Conservation (phyloP, 1,140 invertebrate species). For the Pararge aegeria region DNA sequence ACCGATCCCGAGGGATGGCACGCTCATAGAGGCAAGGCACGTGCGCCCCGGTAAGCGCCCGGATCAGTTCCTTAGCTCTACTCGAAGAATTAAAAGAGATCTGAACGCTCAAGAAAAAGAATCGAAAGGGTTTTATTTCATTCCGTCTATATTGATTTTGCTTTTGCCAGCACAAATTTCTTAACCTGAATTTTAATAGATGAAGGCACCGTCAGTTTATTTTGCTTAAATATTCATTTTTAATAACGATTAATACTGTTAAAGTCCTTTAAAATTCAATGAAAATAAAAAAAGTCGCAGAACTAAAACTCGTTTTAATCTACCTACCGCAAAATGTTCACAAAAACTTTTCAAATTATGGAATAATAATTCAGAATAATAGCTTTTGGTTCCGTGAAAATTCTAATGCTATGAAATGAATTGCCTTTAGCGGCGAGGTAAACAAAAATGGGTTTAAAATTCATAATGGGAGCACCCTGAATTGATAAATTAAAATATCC, state of each 20-base stretch:
- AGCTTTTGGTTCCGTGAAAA: conserved; percentile 36
- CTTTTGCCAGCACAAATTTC: background rate
- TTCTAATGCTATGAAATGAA: conserved; percentile 37
- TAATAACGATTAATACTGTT: too few relatives aligned
- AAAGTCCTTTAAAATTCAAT: conserved; percentile 1
- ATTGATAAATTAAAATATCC: conserved; percentile 12
- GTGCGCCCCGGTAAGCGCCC: conserved; percentile 30
- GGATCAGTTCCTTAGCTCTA: conserved; percentile 39
- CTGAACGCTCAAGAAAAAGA: conserved; percentile 25
- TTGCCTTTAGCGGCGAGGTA: conserved; percentile 21
- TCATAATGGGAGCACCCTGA: conserved; percentile 16
- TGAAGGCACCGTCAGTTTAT: too few relatives aligned
- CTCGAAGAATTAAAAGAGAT: conserved; percentile 40
- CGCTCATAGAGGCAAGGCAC: conserved; percentile 33
- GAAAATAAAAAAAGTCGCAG: conserved; percentile 12
- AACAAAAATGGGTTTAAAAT: conserved; percentile 32
- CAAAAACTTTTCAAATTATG: conserved; percentile 45
- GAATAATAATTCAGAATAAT: conserved; percentile 45
- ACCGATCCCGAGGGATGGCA: conserved; percentile 33
- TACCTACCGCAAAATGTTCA: conserved; percentile 7
- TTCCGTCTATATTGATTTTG: conserved; percentile 14
- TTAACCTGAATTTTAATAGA: background rate
- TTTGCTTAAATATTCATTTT: too few relatives aligned
- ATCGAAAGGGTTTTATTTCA: conserved; percentile 26
- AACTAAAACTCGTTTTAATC: conserved; percentile 19